Evolutionary conservation across 1,140 invertebrate species (phyloP), one percentile per base, ranked within the genome.

Genomic region (Zaprionus nigranus): DNA sequence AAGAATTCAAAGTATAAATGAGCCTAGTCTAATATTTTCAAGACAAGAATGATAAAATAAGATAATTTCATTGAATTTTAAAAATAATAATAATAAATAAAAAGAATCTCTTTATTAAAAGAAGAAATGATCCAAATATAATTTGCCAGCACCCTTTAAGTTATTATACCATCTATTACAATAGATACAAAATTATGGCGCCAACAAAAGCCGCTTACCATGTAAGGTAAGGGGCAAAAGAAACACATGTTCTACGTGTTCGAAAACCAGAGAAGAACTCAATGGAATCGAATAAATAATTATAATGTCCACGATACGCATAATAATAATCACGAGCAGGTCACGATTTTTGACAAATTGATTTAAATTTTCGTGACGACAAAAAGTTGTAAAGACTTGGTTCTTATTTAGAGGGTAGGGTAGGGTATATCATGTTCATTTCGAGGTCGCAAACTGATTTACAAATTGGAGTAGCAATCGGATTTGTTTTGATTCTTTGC

Each of bases 291-390:
- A 5, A 51, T 51, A 51, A 51, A 51, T 51, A 51, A 51, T 51
- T 51, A 51, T 51, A 51, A 51, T 51, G 20, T 22, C 20, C 17
- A 12, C 46, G 46, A 24, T 51, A 51, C 7, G 46, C 46, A 51
- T 51, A 51, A 51, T 51, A 51, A 51, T 51, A 51, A 24, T 51
- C n/a, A 46, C 40, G 20, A 51, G 46, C 46, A 24, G 24, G 46
- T 51, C 46, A 51, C 46, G 46, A 51, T 51, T 51, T 17, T 49
- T 22, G 46, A 51, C 46, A 51, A 51, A 51, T 51, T 51, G 20
- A 51, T 51, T 51, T 51, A 12, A 20, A 49, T 22, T 22, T 49
- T 20, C 7, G 17, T 20, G 17, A 13, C 24, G 22, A 51, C 3
- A 22, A 51, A 20, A 17, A 24, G 40, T 51, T 22, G 4, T 22